Conservation (phyloP, 2,113 vertebrate genomes). For the Mohoua ochrocephala region DNA sequence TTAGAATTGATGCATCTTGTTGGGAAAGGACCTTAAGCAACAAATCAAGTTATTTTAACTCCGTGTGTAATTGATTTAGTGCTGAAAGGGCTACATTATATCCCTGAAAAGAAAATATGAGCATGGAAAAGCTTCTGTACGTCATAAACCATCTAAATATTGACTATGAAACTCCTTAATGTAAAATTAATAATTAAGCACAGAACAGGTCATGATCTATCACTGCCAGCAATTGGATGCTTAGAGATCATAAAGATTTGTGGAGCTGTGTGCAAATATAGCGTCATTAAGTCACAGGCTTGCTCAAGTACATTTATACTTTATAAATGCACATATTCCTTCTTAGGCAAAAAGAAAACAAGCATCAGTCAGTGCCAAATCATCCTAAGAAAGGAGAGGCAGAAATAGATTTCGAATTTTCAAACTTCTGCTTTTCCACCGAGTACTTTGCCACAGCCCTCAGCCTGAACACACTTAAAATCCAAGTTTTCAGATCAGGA, state of each 20-base stretch:
- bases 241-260: background rate
- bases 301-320: background rate
- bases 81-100: constrained; percentile 28
- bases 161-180: constrained; percentile 32
- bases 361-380: background rate
- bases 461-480: background rate
- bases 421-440: background rate
- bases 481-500: background rate
- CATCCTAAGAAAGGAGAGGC: background rate
- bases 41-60: constrained; percentile 37
- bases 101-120: constrained; percentile 27
- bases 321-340: background rate
- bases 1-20: background rate
- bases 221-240: background rate
- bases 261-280: background rate
- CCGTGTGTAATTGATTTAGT: constrained; percentile 22
- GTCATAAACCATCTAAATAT: constrained; percentile 32
- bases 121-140: background rate
- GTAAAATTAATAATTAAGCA: constrained; percentile 52
- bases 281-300: background rate
- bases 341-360: background rate
- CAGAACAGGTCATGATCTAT: background rate
- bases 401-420: background rate
- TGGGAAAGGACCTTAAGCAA: constrained; percentile 14
- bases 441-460: too few species aligned